Evolutionary conservation across 2,797 vertebrate species (phyloP), one percentile per base, ranked within the genome.

Genomic region (Dromococcyx pavoninus): DNA sequence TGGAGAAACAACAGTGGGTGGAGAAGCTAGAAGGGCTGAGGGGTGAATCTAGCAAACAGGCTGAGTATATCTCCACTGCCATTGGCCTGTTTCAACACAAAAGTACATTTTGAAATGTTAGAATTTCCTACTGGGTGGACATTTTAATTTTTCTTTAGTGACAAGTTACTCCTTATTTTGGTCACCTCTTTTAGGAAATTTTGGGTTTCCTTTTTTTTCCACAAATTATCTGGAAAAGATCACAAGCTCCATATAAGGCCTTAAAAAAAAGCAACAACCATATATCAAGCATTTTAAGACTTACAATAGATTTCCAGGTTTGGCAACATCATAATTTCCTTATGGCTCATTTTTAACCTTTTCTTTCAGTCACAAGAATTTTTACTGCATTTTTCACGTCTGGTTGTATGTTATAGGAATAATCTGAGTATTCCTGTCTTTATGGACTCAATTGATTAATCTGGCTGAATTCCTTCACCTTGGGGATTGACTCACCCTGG

Each of bases 321-420:
- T 96, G 88, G 95, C 86, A 96, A 62, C 74, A 88, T 95, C 86
- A 91, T 89, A 84, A 93, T 95, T 94, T 95, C 95, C 96, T 80
- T 30, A 37, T 74, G 86, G 64, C 82, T 96, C 93, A 94, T 86
- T 94, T 91, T 89, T 96, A 94, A 94, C 95, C 75, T 93, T 96
- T 95, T 89, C 57, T 89, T 96, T 94, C 58, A 87, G 88, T 94
- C 80, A 64, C 80, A 73, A 76, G 60, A 76, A 93, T 71, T 1
- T 14, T 56, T 70, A 43, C 48, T 32, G 33, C 64, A 27, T 58
- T 94, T 83, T 35, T 91, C 33, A 39, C 15, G 74, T 95, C 92
- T 96, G 88, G 83, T 43, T 93, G 89, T 37, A 84, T 85, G 88
- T 91, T 95, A 77, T 92, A 92, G 89, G 88, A 87, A 94, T 89